Base-by-base conservation (phyloP, 2,113 vertebrate genomes). In the Anguilla rostrata region DNA sequence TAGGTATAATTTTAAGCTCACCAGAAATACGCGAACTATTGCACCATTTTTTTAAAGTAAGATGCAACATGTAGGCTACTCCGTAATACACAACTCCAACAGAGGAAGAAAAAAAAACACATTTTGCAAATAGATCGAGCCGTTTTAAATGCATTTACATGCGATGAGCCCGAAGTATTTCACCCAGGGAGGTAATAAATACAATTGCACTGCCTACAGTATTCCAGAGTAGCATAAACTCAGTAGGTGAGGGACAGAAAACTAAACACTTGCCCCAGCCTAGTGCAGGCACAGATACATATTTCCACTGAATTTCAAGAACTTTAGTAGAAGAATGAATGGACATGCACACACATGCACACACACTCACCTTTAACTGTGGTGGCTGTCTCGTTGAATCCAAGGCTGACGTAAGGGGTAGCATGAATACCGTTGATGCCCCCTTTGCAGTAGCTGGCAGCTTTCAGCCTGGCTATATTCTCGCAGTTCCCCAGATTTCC, bases 301-400 rank as follows among this genome's bases (percentile, higher is more conserved):
- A 29, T 34, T 34, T 22, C 9, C 71, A 75, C 34, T 29, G 34
- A 7, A 29, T 75, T 34, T 2, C 9, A 14, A 75, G 18, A 80
- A 57, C 29, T 60, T 18, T 41, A 80, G n/a, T 6, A 14, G 43
- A 75, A 46, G 75, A 78, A 71, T 41, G 22, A 84, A 71, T n/a
- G 22, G 57, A 75, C 22, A 85, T 66, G 60, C 18, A 66, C 60
- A 66, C 60, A 14, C 56, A 60, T 14, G 18, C 56, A 60, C 56
- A 26, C 22, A 22, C 60, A 66, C 97, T 98, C 95, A 99, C 98
- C 98, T 98, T 99, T 98, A 91, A 98, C 97, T 86, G 95, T 94
- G 82, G 97, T 96, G 83, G 94, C 93, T 0, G 96, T 96, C 93
- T 98, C 98, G 93, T 98, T 98, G 95, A 99, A 99, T 89, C 98